Evolutionary conservation across 2,888 invertebrate genomes (phyloP), one percentile per base, ranked within the genome.

Genomic region (Metallyticus violacea): DNA sequence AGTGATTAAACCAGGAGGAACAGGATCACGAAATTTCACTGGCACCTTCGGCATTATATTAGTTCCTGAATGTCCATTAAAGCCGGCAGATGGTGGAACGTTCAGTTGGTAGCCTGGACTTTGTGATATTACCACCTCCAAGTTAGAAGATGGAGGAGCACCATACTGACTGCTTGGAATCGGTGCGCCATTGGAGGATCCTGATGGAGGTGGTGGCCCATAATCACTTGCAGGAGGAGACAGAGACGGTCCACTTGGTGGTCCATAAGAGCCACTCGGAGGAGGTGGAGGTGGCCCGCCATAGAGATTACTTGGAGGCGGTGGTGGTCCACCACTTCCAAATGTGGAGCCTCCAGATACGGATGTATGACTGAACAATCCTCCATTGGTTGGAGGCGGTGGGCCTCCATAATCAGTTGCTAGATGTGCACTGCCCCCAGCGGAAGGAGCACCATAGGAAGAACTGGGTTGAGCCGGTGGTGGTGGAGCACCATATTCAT

Each of bases 21-120:
- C 95, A 0, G 95, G 94, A n/a, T 96, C 95, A 81, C 96, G 93
- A 91, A 96, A 96, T 88, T 95, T 94, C 6, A 96, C 93, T 0
- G 97, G 96, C 62, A 93, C 93, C 90, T 93, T 93, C 0, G 94
- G 94, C 0, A 91, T 90, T 82, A 80, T 40, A 3, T 9, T 90
- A 4, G 83, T 83, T 7, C 26, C 26, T 91, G 28, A 90, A 91
- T 85, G 90, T 88, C 30, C 91, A 62, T 62, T 62, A 22, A 62
- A 62, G 40, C 22, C 40, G 4, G 22, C 9, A 62, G 40, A 22
- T 62, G 9, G 40, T 88, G 89, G 90, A 85, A 85, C 89, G 87
- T 80, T 27, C n/a, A 87, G 27, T 25, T 87, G 86, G 29, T 85
- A 82, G 22, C 81, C 82, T 29, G 28, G 79, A 28, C 86, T 87